phyloP scores from a whole-genome alignment of 2,888 invertebrate species.

The Odiellus spinosus region DNA sequence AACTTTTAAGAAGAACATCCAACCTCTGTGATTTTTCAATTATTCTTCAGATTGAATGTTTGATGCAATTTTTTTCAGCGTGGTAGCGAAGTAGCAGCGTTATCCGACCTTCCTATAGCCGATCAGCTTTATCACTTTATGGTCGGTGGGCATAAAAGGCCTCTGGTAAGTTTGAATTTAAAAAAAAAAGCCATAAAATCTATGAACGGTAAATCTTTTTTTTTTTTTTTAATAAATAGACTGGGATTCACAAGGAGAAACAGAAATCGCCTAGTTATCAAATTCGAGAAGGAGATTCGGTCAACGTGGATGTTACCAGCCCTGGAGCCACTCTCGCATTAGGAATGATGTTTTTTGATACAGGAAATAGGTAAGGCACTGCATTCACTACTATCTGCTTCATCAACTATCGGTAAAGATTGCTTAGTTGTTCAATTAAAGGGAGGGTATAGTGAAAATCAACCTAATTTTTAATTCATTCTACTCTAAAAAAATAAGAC shows the following conservation, averaged over 20 bases:
- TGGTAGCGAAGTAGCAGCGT: conserved; percentile 28
- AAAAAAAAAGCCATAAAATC: too few relatives aligned
- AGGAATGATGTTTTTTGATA: conserved; percentile 78
- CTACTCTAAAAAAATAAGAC: too few relatives aligned
- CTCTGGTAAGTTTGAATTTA: conserved; percentile 50
- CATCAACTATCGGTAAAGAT: too few relatives aligned
- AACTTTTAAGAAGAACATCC: too few relatives aligned
- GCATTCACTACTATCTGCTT: too few relatives aligned
- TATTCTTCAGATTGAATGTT: too few relatives aligned
- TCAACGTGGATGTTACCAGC: conserved; percentile 88
- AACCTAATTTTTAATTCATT: too few relatives aligned
- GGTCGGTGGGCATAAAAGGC: conserved; percentile 74
- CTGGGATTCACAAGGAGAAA: conserved; percentile 68
- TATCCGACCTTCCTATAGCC: conserved; percentile 50
- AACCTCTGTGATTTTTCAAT: too few relatives aligned
- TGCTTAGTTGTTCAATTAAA: too few relatives aligned
- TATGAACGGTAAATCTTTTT: too few relatives aligned
- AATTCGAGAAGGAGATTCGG: conserved; percentile 71
- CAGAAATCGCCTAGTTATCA: conserved; percentile 70
- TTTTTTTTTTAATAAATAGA: too few relatives aligned
- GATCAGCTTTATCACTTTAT: conserved; percentile 78
- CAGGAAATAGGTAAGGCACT: conserved; percentile 50
- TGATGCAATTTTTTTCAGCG: conserved; percentile 26
- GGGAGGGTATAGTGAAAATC: too few relatives aligned
- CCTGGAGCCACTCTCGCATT: conserved; percentile 89